Conservation (phyloP, 2,888 invertebrate genomes). For the Drosophila affinis region DNA sequence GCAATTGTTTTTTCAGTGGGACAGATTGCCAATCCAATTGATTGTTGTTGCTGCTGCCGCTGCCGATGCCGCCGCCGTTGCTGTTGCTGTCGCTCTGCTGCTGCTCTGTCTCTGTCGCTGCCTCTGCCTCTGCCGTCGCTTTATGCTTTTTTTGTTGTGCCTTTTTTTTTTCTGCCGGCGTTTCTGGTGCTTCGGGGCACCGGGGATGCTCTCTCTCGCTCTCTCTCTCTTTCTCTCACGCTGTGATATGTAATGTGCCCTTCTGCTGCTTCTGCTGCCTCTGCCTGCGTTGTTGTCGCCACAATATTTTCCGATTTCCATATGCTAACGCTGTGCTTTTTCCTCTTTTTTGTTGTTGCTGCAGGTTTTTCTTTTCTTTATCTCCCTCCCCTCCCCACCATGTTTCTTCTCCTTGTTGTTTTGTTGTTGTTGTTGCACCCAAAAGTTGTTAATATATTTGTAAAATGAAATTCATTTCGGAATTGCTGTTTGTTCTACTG, state of each 20-base stretch:
- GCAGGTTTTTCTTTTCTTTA: slow-evolving; percentile 33
- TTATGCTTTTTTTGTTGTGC: slow-evolving; percentile 30
- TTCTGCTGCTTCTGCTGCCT: slow-evolving; percentile 22
- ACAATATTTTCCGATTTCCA: slow-evolving; percentile 70
- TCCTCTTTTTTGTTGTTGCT: slow-evolving; percentile 40
- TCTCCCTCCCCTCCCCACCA: not conserved
- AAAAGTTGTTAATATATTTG: slow-evolving; percentile 80
- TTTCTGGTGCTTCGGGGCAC: slow-evolving; percentile 57
- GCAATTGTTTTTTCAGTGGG: slow-evolving; percentile 78
- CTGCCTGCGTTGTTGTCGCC: slow-evolving; percentile 50
- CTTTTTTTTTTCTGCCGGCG: slow-evolving; percentile 57
- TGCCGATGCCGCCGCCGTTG: slow-evolving; percentile 38
- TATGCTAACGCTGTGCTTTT: slow-evolving; percentile 73
- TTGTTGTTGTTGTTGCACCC: slow-evolving; percentile 53
- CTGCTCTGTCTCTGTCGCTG: slow-evolving; percentile 55
- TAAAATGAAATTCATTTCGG: slow-evolving; percentile 80
- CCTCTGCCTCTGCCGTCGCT: slow-evolving; percentile 55
- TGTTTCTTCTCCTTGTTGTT: slow-evolving; percentile 3
- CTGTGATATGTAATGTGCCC: slow-evolving; percentile 24
- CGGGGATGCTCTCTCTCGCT: slow-evolving; percentile 55
- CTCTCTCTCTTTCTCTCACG: slow-evolving; percentile 59
- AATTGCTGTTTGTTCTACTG: slow-evolving; percentile 68
- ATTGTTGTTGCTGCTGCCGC: slow-evolving; percentile 67
- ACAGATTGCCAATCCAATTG: slow-evolving; percentile 77
- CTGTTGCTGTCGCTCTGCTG: slow-evolving; percentile 25